Conservation (phyloP, 2,888 invertebrate species). For the Yponomeuta malinellus region DNA sequence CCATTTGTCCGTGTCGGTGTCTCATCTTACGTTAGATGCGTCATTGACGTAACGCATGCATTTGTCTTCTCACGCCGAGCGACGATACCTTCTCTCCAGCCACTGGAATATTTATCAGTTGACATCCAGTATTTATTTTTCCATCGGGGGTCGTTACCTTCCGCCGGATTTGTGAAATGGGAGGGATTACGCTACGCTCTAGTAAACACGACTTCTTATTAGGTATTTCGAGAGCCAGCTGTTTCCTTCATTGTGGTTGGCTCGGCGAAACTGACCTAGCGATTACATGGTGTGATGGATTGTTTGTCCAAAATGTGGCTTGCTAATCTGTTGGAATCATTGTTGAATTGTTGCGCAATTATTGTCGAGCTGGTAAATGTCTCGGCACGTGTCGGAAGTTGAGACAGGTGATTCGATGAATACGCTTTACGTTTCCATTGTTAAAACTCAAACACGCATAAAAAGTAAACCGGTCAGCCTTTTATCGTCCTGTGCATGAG, state of each 20-base stretch:
- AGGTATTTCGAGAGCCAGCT: constrained; percentile 8
- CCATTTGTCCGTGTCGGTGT: constrained; percentile 37
- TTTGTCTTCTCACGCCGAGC: not conserved
- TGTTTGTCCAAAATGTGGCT: not conserved
- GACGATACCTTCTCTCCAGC: not conserved
- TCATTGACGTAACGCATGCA: constrained; percentile 20
- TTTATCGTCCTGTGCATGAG: constrained; percentile 66
- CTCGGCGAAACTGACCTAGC: constrained; percentile 10
- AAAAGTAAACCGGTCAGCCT: constrained; percentile 73
- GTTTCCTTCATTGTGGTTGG: constrained; percentile 8
- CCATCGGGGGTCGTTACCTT: constrained; percentile 13
- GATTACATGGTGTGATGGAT: not conserved
- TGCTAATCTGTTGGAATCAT: not conserved
- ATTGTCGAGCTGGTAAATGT: not conserved
- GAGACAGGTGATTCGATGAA: constrained; percentile 65
- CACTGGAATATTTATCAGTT: constrained; percentile 1
- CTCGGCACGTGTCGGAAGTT: constrained; percentile 46
- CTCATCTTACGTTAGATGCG: not conserved
- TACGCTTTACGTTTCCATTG: constrained; percentile 68
- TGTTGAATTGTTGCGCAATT: not conserved
- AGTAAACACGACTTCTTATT: constrained; percentile 14
- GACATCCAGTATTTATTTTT: constrained; percentile 1
- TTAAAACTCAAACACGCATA: constrained; percentile 62
- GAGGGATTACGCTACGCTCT: constrained; percentile 14
- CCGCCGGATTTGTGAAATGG: constrained; percentile 15